Percentiles rank a stretch among this genome's conserved stretches.
Conservation (phyloP, 2,888 invertebrate genomes). For the Sphaerophoria taeniata region DNA sequence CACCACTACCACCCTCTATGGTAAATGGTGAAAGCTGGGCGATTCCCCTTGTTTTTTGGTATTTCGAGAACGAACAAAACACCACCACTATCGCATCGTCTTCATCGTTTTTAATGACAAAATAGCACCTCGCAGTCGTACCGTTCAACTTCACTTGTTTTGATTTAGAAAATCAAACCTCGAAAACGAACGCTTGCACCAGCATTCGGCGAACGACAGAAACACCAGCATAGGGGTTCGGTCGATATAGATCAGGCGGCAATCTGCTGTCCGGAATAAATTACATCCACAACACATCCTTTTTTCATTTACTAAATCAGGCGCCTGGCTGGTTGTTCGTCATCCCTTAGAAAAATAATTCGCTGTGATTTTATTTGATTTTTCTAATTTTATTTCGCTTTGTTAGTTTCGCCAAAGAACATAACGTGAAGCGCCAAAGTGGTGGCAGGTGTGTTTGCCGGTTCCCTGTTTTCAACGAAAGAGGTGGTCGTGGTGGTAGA, state of each 20-base stretch:
- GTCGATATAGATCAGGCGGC: conserved; percentile 3
- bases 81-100: too few relatives aligned
- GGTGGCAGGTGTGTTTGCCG: too few relatives aligned
- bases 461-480: too few relatives aligned
- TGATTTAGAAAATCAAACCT: conserved; percentile 53
- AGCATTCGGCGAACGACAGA: conserved; percentile 1
- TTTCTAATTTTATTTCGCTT: too few relatives aligned
- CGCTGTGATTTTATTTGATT: too few relatives aligned
- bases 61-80: conserved; percentile 29
- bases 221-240: conserved; percentile 55
- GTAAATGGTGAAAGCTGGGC: conserved; percentile 48
- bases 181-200: conserved; percentile 32
- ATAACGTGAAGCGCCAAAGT: too few relatives aligned
- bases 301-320: too few relatives aligned
- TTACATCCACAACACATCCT: conserved; percentile 40
- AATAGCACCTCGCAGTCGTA: not conserved
- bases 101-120: conserved; percentile 1
- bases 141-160: conserved; percentile 54
- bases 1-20: conserved; percentile 52
- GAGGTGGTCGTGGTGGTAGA: too few relatives aligned
- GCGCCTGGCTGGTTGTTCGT: too few relatives aligned
- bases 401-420: too few relatives aligned
- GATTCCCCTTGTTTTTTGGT: conserved; percentile 24
- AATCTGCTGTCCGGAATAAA: conserved; percentile 63
- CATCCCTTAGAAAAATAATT: too few relatives aligned